Percentiles rank a stretch among this genome's conserved stretches.
Evolutionary conservation across 2,888 invertebrate genomes (phyloP).

Genomic region (Caenorhabditis japonica): DNA sequence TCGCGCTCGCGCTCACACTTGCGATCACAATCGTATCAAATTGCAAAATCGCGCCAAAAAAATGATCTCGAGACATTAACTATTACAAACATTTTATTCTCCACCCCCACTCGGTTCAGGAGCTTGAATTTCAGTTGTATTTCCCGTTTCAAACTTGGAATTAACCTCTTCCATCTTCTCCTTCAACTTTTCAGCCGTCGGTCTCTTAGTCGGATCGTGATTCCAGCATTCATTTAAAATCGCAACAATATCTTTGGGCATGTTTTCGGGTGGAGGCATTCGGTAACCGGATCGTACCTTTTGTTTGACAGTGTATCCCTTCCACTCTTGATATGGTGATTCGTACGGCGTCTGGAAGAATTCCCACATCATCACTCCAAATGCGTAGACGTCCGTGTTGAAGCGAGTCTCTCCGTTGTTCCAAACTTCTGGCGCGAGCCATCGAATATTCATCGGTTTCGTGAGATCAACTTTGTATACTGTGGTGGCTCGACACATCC

Average conservation of each 20-base stretch:
- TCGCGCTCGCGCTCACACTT: too few species aligned
- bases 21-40: too few species aligned
- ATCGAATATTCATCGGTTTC: slow-evolving; percentile 71
- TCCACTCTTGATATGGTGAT: slow-evolving; percentile 67
- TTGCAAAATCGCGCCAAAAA: too few species aligned
- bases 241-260: slow-evolving; percentile 61
- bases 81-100: too few species aligned
- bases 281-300: slow-evolving; percentile 69
- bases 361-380: slow-evolving; percentile 71
- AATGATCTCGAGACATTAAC: too few species aligned
- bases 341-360: slow-evolving; percentile 68
- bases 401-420: slow-evolving; percentile 67
- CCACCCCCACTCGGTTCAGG: too few species aligned
- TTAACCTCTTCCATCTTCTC: slow-evolving; percentile 57
- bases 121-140: too few species aligned
- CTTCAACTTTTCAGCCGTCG: slow-evolving; percentile 60
- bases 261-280: slow-evolving; percentile 60
- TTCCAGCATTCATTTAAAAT: slow-evolving; percentile 63
- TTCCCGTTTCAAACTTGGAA: slow-evolving; percentile 24
- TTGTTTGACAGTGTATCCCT: slow-evolving; percentile 65
- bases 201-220: slow-evolving; percentile 62
- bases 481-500: slow-evolving; percentile 67
- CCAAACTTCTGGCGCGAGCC: slow-evolving; percentile 74
- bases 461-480: slow-evolving; percentile 65
- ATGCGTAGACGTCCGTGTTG: slow-evolving; percentile 71